These are phyloP conservation scores for Stenichneumon culpator DNA, from an alignment of 2,888 invertebrate species.

Conservation along the genomic window DNA sequence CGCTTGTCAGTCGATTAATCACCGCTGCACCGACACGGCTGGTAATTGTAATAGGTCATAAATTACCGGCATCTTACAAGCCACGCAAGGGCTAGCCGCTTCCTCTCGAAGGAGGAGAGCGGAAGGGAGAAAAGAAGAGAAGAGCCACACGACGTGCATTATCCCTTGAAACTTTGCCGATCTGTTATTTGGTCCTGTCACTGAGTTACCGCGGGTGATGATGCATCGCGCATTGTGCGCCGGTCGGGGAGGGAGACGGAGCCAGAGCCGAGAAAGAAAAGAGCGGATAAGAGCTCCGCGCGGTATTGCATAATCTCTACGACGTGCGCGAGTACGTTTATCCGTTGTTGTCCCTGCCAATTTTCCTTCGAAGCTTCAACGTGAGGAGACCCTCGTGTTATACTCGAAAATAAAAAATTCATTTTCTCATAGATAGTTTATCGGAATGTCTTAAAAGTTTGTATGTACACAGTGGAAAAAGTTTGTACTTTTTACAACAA, in stretches of 20 bases:
- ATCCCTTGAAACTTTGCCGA: conserved; percentile 72
- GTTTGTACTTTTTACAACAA: no score
- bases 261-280: neutral
- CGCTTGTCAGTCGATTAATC: conserved; percentile 77
- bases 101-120: conserved; percentile 6
- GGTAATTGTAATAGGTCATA: conserved; percentile 77
- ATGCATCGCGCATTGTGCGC: conserved; percentile 73
- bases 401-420: no score
- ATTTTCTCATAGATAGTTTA: no score
- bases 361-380: no score
- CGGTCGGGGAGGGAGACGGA: conserved; percentile 21
- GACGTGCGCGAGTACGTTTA: neutral
- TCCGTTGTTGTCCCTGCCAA: no score
- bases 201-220: conserved; percentile 72
- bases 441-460: no score
- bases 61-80: conserved; percentile 76
- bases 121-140: conserved; percentile 7
- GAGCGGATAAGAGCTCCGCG: neutral
- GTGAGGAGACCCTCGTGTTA: no score
- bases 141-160: conserved; percentile 37
- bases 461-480: no score
- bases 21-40: conserved; percentile 71
- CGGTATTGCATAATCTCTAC: neutral
- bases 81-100: conserved; percentile 58
- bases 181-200: conserved; percentile 77